These are phyloP conservation scores for Megalopta genalis DNA, from an alignment of 1,140 invertebrate species.

Conservation along the genomic window DNA sequence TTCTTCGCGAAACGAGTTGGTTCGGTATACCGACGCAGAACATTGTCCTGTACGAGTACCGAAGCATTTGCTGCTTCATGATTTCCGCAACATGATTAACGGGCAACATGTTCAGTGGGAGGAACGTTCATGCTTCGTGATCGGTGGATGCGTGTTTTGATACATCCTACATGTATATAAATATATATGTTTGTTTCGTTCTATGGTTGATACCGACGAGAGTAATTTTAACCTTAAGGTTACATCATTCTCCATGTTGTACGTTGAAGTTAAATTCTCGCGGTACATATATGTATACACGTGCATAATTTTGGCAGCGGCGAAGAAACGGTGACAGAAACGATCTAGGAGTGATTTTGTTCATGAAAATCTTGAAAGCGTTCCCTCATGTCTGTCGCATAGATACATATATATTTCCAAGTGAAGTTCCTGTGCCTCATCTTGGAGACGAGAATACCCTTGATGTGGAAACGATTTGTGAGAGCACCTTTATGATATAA, in stretches of 20 bases:
- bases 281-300: not conserved
- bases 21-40: not conserved
- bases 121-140: not conserved
- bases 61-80: not conserved
- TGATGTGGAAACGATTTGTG: constrained; percentile 50
- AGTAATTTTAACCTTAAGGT: constrained; percentile 32
- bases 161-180: not conserved
- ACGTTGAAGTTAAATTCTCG: constrained; percentile 9
- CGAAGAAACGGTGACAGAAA: constrained; percentile 18
- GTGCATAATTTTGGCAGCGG: constrained; percentile 10
- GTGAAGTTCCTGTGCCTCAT: constrained; percentile 39
- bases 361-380: constrained; percentile 28
- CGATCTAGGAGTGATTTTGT: constrained; percentile 31
- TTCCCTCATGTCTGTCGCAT: constrained; percentile 43
- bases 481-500: constrained; percentile 49
- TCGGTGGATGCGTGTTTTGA: not conserved
- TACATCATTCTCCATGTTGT: constrained; percentile 17
- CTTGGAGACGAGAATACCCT: constrained; percentile 50
- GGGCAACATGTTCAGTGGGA: not conserved
- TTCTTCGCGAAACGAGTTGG: no score
- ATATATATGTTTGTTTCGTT: constrained; percentile 24
- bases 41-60: not conserved
- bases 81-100: no score
- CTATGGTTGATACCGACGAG: not conserved
- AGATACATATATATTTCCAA: constrained; percentile 47